Base-by-base conservation (phyloP, 2,797 vertebrate genomes). In the Poecilia velifera region DNA sequence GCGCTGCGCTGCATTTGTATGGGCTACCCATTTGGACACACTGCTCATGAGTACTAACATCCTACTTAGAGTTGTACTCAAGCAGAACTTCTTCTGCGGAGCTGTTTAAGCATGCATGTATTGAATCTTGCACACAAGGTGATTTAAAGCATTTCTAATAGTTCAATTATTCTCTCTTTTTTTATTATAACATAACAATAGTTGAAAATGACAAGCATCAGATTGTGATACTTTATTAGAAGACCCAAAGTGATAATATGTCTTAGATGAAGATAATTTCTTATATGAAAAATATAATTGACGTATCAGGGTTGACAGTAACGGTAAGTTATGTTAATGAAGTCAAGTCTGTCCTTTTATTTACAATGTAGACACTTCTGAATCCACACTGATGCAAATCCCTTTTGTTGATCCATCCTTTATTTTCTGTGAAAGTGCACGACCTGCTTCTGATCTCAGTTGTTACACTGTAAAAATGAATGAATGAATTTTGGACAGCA, bases 1-100 rank as follows among this genome's bases (percentile, higher is more conserved):
- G 89, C n/a, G 89, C 91, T 62, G 80, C 53, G 74, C 74, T 85
- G 82, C 4, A 31, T 89, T 89, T 87, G 91, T 76, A 80, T 46
- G 87, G 87, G 55, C 83, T 49, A 57, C 86, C 78, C 76, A 78
- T 90, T 90, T 93, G 87, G 89, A 92, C 86, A 90, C 90, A 89
- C 81, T 64, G 81, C 87, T 90, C 81, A 85, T 51, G 71, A 66
- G 76, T 79, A 45, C 77, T 25, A 13, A 22, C 22, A 28, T 76
- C 62, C 53, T 20, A 47, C 72, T 82, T 77, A 68, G 71, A 73
- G 73, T 83, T 79, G 71, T 71, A 41, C 34, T 64, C 53, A 46
- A 74, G 77, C 34, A 53, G n/a, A 90, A 57, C 13, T 39, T 73
- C 25, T 49, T 83, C 74, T 80, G 72, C 84, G 79, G 22, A 22